Percentiles rank a stretch among this genome's conserved stretches.
Conservation (phyloP, 2,888 invertebrate genomes). For the Melitaea athalia region DNA sequence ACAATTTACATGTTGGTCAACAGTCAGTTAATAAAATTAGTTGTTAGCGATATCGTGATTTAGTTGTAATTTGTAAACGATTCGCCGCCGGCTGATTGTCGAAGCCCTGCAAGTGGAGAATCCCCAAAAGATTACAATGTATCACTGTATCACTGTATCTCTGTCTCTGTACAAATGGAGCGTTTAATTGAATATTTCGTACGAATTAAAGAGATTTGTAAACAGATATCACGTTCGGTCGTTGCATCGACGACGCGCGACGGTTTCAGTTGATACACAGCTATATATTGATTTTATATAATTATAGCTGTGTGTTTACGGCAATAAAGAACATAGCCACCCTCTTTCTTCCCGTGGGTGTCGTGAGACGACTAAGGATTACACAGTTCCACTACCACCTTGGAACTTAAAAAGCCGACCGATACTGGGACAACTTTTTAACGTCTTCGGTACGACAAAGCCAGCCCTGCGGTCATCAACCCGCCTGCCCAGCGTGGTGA, state of each 20-base stretch:
- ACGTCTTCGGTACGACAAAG: no score
- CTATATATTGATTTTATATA: no score
- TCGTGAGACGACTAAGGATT: no score
- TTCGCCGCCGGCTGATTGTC: conserved; percentile 24
- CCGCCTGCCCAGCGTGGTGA: no score
- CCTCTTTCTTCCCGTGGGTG: no score
- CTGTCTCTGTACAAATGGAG: conserved; percentile 5
- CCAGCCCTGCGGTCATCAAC: no score
- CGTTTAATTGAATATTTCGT: conserved; percentile 13
- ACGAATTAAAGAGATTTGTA: neutral
- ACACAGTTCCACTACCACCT: no score
- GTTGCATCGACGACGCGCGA: neutral
- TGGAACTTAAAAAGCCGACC: no score
- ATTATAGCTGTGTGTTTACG: no score
- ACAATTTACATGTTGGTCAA: neutral
- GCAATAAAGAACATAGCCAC: no score
- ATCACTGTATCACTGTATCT: conserved; percentile 18
- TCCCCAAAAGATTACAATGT: conserved; percentile 33
- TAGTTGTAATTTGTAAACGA: conserved; percentile 29
- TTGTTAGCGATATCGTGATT: conserved; percentile 36
- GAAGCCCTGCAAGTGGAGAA: conserved; percentile 29
- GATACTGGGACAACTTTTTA: no score
- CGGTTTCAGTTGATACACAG: neutral
- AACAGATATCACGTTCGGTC: neutral
- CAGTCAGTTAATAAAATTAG: conserved; percentile 26